Percentiles rank a stretch among this genome's conserved stretches.
Evolutionary conservation across 2,888 invertebrate genomes (phyloP).

Genomic region (Podabrus alpinus): DNA sequence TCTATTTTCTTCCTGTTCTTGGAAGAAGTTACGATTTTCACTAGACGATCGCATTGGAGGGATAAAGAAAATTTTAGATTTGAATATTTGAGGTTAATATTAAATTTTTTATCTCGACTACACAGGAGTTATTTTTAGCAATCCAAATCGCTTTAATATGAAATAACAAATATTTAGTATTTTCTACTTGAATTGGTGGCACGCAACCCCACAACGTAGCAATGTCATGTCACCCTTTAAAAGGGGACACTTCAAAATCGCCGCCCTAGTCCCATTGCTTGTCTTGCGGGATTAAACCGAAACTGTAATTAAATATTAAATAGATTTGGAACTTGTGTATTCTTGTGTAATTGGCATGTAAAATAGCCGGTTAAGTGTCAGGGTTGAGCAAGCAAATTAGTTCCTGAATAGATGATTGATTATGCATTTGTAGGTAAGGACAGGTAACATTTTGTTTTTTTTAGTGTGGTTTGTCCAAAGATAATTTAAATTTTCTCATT

Average conservation of each 20-base stretch:
- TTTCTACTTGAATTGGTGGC: slow-evolving; percentile 39
- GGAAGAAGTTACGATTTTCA: neutral
- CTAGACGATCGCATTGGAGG: neutral
- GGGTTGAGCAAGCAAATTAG: slow-evolving; percentile 29
- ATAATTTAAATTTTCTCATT: slow-evolving; percentile 9
- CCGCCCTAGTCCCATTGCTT: slow-evolving; percentile 40
- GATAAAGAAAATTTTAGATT: neutral
- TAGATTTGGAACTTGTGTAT: slow-evolving; percentile 48
- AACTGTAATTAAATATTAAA: slow-evolving; percentile 52
- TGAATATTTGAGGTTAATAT: neutral
- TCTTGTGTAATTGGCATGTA: slow-evolving; percentile 48
- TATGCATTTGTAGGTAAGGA: slow-evolving; percentile 12
- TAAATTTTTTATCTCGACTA: neutral
- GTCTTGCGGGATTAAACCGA: slow-evolving; percentile 49
- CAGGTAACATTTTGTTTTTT: slow-evolving; percentile 19
- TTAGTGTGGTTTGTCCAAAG: neutral
- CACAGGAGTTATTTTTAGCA: neutral
- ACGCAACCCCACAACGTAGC: slow-evolving; percentile 34
- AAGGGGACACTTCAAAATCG: slow-evolving; percentile 51
- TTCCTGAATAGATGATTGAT: slow-evolving; percentile 28
- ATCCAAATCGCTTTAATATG: neutral
- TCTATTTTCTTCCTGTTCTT: neutral
- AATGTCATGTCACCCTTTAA: slow-evolving; percentile 40
- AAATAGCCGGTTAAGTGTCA: slow-evolving; percentile 37
- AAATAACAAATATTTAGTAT: slow-evolving; percentile 38